Evolutionary conservation across 2,888 invertebrate species (phyloP).

Genomic region (Muschampia plurimacula): DNA sequence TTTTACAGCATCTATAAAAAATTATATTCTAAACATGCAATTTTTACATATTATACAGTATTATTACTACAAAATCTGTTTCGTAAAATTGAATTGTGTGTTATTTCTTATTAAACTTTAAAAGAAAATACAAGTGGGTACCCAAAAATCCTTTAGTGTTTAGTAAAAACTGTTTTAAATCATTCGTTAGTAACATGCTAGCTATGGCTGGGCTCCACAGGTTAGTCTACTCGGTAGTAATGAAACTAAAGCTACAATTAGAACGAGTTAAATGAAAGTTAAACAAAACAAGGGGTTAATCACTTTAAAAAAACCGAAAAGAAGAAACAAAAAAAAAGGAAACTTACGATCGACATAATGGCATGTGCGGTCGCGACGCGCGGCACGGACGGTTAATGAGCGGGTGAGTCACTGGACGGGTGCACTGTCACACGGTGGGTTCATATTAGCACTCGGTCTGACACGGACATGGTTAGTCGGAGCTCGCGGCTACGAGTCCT

Average conservation of each 20-base stretch:
- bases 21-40: neutral
- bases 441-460: conserved; percentile 50
- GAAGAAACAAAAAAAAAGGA: conserved; percentile 54
- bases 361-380: conserved; percentile 61
- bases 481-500: conserved; percentile 62
- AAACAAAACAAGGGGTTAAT: conserved; percentile 24
- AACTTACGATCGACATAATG: conserved; percentile 85
- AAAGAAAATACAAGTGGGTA: neutral
- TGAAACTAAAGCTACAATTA: conserved; percentile 47
- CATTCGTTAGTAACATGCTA: conserved; percentile 26
- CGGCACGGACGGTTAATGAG: conserved; percentile 48
- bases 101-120: neutral
- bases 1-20: neutral
- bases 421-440: conserved; percentile 69
- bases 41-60: neutral
- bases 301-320: conserved; percentile 48
- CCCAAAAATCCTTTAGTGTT: conserved; percentile 17
- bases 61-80: neutral
- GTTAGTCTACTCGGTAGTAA: conserved; percentile 44
- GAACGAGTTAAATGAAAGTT: conserved; percentile 45
- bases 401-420: conserved; percentile 53
- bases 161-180: conserved; percentile 35
- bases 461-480: conserved; percentile 38
- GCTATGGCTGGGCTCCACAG: conserved; percentile 31
- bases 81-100: conserved; percentile 1